Base-by-base conservation (phyloP, 2,888 invertebrate species). In the Diarsia rubi region DNA sequence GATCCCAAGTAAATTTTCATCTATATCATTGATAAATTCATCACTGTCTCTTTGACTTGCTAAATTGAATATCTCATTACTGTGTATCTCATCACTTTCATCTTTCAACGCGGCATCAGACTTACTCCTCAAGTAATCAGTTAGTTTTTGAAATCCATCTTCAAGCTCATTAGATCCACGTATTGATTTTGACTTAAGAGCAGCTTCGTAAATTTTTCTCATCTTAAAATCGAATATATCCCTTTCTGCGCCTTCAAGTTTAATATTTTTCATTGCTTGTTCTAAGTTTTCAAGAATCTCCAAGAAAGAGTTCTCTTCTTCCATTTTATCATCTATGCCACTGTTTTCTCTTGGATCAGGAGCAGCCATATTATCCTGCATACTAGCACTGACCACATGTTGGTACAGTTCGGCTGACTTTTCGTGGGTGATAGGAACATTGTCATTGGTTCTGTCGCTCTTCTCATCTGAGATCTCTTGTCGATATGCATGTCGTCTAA, bases 171-270 rank as follows among this genome's bases (percentile, higher is more conserved):
- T 44, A 6, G 64, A 70, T 78, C 59, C 27, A 21, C 49, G 42
- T 6, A n/a, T 47, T 24, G 27, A 12, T 57, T 69, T 72, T 52
- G 67, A 67, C 59, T 78, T 82, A 14, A 73, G 12, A 3, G 63
- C 64, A 2, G 69, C 69, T 66, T 81, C 65, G 54, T 81, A 81
- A 74, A 83, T 83, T 72, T 67, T 74, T 69, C 62, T 84, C 72
- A 83, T 83, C 57, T 74, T 83, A 3, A 52, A 54, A 24, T 83
- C 66, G 65, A 84, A 73, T 65, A 73, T 63, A 27, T 84, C 45
- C 19, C 57, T 76, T 69, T 76, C 76, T 21, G 49, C 24, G 3
- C 59, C 69, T 49, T 81, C 62, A 9, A 83, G 66, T 49, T 83
- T 24, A 21, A 81, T 57, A 42, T 81, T 59, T 14, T 72, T 69